These are phyloP conservation scores for Cosmorhoe ocellata DNA, from an alignment of 2,888 invertebrate species.

Conservation along the genomic window DNA sequence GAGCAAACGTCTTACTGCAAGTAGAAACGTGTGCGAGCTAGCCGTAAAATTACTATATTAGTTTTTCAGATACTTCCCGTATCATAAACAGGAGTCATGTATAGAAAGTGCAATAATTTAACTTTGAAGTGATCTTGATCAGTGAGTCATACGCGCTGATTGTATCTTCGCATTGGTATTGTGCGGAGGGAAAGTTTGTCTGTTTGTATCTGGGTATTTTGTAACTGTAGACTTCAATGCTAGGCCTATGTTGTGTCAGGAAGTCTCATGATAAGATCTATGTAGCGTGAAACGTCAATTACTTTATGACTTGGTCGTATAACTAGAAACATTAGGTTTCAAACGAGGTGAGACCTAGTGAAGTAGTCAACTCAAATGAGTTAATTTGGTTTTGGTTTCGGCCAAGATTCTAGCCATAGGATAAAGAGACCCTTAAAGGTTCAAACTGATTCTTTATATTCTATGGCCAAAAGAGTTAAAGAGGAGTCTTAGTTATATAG, in stretches of 20 bases:
- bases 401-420: no score
- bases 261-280: no score
- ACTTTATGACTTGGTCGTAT: neutral
- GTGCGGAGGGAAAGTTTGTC: constrained; percentile 29
- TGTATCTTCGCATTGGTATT: constrained; percentile 27
- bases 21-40: neutral
- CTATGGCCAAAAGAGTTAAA: no score
- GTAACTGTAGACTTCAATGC: neutral
- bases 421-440: no score
- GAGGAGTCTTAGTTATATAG: no score
- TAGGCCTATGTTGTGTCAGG: neutral
- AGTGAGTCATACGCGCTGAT: constrained; percentile 27
- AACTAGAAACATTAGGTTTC: no score
- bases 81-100: constrained; percentile 37
- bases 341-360: no score
- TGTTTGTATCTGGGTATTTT: constrained; percentile 21
- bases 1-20: neutral
- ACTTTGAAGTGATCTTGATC: constrained; percentile 44
- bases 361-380: no score
- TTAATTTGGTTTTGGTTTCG: no score
- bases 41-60: constrained; percentile 28
- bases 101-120: constrained; percentile 48
- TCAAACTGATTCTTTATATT: no score
- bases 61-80: constrained; percentile 41
- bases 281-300: no score